Evolutionary conservation across 2,113 vertebrate genomes (phyloP).

Genomic region (Xenopus borealis): DNA sequence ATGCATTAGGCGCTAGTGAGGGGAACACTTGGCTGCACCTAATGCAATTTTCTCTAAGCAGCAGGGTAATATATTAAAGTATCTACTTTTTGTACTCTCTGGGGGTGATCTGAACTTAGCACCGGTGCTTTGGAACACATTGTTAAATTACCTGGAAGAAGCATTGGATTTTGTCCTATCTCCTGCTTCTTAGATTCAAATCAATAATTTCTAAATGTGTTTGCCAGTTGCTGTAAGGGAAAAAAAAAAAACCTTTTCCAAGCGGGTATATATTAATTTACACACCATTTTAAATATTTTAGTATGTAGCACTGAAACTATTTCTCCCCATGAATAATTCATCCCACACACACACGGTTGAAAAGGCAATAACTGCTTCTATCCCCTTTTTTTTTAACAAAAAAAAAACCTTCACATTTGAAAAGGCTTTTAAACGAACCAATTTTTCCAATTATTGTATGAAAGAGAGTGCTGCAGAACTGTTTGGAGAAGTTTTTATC

Average conservation of each 20-base stretch:
- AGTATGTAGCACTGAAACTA: conserved; percentile 45
- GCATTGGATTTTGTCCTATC: conserved; percentile 9
- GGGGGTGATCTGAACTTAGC: conserved; percentile 15
- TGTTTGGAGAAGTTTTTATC: conserved; percentile 56
- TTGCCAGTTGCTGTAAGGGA: conserved; percentile 44
- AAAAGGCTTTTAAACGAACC: conserved; percentile 55
- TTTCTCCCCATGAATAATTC: conserved; percentile 60
- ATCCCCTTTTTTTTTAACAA: conserved; percentile 37
- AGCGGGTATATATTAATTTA: conserved; percentile 47
- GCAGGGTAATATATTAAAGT: conserved; percentile 2
- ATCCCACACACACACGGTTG: conserved; percentile 42
- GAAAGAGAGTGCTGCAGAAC: conserved; percentile 53
- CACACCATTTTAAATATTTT: conserved; percentile 49
- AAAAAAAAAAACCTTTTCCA: conserved; percentile 46
- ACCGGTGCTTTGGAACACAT: conserved; percentile 17
- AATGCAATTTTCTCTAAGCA: conserved; percentile 2
- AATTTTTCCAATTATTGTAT: conserved; percentile 53
- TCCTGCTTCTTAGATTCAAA: conserved; percentile 34
- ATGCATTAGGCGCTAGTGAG: conserved; percentile 1
- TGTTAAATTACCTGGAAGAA: conserved; percentile 28
- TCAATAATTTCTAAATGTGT: conserved; percentile 46
- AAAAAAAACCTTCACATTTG: conserved; percentile 51
- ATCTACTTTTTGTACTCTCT: conserved; percentile 5
- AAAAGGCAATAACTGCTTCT: conserved; percentile 52
- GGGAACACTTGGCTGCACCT: neutral